These are phyloP conservation scores for Scylla paramamosain DNA, from an alignment of 1,140 invertebrate species.

Conservation along the genomic window DNA sequence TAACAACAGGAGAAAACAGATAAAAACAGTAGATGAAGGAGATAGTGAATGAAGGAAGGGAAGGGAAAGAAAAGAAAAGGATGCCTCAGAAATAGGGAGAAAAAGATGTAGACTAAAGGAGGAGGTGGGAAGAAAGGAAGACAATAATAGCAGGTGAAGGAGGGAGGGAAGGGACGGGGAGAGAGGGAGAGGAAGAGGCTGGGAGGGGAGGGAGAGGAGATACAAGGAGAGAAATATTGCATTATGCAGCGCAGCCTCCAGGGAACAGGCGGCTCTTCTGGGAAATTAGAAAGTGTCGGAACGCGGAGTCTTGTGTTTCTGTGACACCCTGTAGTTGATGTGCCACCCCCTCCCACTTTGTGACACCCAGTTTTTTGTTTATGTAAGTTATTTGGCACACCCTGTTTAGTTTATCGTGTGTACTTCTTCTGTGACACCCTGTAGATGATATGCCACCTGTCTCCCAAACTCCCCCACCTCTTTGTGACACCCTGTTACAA, in stretches of 20 bases:
- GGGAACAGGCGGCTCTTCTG: neutral
- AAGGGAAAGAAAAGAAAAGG: neutral
- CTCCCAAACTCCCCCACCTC: neutral
- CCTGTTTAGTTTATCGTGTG: neutral
- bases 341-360: neutral
- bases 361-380: neutral
- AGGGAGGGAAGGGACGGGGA: neutral
- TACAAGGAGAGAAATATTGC: constrained; percentile 16
- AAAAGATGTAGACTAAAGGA: neutral
- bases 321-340: constrained; percentile 20
- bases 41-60: neutral
- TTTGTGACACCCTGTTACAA: neutral
- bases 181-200: neutral
- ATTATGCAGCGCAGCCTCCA: neutral
- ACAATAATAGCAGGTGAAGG: constrained; percentile 9
- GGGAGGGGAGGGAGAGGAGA: neutral
- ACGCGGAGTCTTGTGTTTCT: constrained; percentile 2
- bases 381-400: neutral
- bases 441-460: neutral
- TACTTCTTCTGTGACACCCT: neutral
- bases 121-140: neutral
- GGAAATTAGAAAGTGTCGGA: constrained; percentile 13
- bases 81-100: neutral
- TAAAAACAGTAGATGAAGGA: neutral
- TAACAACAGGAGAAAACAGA: neutral